Evolutionary conservation across 2,113 vertebrate species (phyloP).

Genomic region (Chloroceryle aenea): DNA sequence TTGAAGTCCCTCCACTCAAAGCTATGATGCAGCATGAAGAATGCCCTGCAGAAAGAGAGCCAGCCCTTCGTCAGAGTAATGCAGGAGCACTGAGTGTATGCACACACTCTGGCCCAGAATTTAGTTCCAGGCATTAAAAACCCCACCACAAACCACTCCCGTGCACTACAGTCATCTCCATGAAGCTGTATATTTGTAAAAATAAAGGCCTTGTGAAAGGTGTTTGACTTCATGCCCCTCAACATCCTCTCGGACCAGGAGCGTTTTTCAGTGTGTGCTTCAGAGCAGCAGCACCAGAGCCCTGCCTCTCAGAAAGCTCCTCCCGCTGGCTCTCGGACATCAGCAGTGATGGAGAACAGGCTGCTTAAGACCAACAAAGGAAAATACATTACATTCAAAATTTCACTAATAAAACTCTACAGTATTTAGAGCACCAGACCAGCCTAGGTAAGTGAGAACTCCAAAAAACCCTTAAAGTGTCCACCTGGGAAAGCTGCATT

Average conservation of each 20-base stretch:
- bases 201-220: not conserved
- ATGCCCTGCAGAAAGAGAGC: not conserved
- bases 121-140: not conserved
- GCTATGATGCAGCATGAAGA: not conserved
- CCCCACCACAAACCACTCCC: not conserved
- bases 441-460: not conserved
- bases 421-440: not conserved
- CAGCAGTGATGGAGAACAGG: not conserved
- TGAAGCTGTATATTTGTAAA: not conserved
- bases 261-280: not conserved
- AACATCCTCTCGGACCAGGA: not conserved
- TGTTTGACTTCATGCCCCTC: not conserved
- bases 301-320: not conserved
- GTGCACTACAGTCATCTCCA: not conserved
- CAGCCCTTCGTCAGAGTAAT: not conserved
- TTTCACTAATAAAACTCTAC: not conserved
- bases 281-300: not conserved
- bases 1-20: not conserved
- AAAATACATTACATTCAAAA: not conserved
- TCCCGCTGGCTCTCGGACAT: not conserved
- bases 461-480: not conserved
- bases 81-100: not conserved
- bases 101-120: not conserved
- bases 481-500: not conserved
- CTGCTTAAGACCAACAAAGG: rapidly evolving